These are phyloP conservation scores for Cavia porcellus DNA, from an alignment of 2,113 vertebrate genomes.

Conservation along the genomic window DNA sequence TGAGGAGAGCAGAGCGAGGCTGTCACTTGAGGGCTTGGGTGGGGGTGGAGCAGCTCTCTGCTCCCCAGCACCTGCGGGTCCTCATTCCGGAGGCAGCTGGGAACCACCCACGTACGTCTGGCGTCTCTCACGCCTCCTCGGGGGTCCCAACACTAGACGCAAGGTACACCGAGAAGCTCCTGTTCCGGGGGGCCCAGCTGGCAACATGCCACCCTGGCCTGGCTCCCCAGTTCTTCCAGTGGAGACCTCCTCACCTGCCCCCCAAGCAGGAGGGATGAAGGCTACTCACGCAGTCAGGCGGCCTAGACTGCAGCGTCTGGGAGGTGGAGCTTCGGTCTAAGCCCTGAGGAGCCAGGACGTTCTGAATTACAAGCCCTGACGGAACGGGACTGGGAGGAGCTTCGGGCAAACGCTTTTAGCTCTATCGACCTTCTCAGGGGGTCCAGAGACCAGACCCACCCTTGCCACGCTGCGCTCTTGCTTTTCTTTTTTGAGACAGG, in stretches of 20 bases:
- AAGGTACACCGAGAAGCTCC: slow-evolving; percentile 61
- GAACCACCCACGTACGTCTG: slow-evolving; percentile 78
- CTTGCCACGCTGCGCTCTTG: background rate
- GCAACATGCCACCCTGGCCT: background rate
- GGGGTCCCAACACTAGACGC: slow-evolving; percentile 78
- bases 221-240: background rate
- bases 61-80: slow-evolving; percentile 59
- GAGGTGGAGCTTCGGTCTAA: background rate
- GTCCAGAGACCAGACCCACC: background rate
- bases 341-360: background rate
- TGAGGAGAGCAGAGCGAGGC: background rate
- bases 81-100: slow-evolving; percentile 76
- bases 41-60: slow-evolving; percentile 29
- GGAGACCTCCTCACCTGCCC: background rate
- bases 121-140: slow-evolving; percentile 75
- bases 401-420: no score
- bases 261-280: background rate
- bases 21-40: background rate
- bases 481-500: background rate
- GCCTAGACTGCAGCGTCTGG: background rate
- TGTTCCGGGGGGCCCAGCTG: slow-evolving; percentile 74
- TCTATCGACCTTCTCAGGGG: background rate
- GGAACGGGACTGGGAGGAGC: background rate
- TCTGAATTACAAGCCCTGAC: background rate
- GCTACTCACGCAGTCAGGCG: no score